Conservation (phyloP, 37 sponge, comb jelly and placozoan genomes). For the Spongia lamella region DNA sequence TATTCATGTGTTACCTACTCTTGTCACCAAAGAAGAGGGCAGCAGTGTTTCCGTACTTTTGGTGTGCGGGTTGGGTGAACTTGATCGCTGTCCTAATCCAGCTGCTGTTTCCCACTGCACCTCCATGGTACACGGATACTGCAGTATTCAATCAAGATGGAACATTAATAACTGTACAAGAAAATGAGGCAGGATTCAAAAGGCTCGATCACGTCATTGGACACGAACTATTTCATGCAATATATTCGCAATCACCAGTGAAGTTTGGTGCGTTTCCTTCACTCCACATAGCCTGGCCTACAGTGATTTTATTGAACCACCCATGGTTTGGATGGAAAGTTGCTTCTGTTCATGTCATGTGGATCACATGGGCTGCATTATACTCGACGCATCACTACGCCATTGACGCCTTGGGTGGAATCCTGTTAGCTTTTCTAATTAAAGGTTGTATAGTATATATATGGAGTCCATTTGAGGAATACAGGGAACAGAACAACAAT, state of each 20-base stretch:
- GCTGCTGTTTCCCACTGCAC: conserved; percentile 78
- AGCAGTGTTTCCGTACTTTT: conserved; percentile 57
- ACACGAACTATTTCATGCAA: conserved; percentile 50
- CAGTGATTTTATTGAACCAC: conserved; percentile 63
- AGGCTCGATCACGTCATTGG: conserved; percentile 74
- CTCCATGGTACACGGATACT: conserved; percentile 84
- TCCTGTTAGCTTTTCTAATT: conserved; percentile 60
- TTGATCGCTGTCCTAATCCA: conserved; percentile 70
- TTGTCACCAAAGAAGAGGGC: conserved; percentile 16
- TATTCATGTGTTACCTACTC: conserved; percentile 58
- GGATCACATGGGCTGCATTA: conserved; percentile 84
- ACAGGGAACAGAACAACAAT: too few relatives aligned
- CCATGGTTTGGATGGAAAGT: conserved; percentile 77
- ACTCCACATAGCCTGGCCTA: conserved; percentile 82
- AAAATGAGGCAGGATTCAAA: conserved; percentile 76
- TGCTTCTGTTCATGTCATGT: conserved; percentile 60
- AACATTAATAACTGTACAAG: conserved; percentile 31
- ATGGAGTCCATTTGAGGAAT: conserved; percentile 76
- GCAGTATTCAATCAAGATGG: conserved; percentile 65
- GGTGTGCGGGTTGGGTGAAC: conserved; percentile 89
- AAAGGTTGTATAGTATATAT: conserved; percentile 52
- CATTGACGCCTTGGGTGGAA: conserved; percentile 80
- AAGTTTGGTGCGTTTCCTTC: conserved; percentile 90
- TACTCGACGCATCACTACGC: conserved; percentile 81
- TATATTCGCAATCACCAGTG: conserved; percentile 74